Conservation (phyloP, 1,140 invertebrate species). For the Cyrtorhinus lividipennis region DNA sequence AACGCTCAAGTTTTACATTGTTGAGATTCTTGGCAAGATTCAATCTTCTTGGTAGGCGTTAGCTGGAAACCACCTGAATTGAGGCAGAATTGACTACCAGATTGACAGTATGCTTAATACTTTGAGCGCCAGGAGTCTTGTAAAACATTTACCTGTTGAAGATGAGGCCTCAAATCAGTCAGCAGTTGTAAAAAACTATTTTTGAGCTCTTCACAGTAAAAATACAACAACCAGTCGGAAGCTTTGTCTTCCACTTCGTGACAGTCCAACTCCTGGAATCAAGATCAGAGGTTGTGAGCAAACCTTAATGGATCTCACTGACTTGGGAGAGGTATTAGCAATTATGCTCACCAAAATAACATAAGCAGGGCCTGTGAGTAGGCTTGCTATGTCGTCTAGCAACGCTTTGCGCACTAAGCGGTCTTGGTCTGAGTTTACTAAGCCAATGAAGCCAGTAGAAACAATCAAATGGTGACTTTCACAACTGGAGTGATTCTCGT, state of each 20-base stretch:
- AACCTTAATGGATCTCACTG: background rate
- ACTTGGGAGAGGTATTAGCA: background rate
- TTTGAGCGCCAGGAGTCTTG: background rate
- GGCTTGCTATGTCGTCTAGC: background rate
- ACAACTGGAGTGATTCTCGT: background rate
- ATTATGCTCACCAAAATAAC: background rate
- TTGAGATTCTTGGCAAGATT: background rate
- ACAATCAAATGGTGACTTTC: slow-evolving; percentile 4
- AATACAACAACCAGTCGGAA: slow-evolving; percentile 14
- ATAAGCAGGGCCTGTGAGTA: background rate
- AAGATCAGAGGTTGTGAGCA: background rate
- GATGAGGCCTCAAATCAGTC: background rate
- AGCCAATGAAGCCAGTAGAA: background rate
- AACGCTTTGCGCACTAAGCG: background rate
- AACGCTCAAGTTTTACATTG: background rate
- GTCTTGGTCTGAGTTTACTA: background rate
- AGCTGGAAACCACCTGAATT: background rate
- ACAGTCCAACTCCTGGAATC: slow-evolving; percentile 15
- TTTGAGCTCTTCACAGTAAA: slow-evolving; percentile 15
- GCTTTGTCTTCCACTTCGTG: slow-evolving; percentile 13
- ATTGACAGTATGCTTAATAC: too few relatives aligned
- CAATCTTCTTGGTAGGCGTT: background rate
- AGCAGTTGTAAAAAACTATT: slow-evolving; percentile 8
- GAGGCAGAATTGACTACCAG: background rate
- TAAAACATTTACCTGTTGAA: slow-evolving; percentile 11